A percentile compares a stretch with the other conserved stretches of the same genome.
Evolutionary conservation across 1,140 invertebrate genomes (phyloP).

Genomic region (Drosophila biarmipes): DNA sequence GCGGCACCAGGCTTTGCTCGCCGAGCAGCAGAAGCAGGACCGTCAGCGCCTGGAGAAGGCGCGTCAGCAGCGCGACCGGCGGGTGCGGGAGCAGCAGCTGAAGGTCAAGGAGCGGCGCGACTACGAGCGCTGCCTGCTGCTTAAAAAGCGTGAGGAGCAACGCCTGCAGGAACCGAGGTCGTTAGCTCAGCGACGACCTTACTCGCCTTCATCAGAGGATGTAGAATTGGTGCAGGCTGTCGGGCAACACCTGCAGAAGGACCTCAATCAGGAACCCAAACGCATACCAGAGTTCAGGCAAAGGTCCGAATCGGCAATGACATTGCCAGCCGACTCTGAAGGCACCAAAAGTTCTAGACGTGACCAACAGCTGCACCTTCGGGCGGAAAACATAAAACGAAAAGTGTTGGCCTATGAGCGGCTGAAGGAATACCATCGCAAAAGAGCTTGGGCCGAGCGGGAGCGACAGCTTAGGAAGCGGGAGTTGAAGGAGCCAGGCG

Average conservation of each 20-base stretch:
- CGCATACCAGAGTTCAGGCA: too few species aligned
- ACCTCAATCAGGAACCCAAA: neutral
- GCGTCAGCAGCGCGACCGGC: neutral
- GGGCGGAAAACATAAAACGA: neutral
- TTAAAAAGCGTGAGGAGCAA: constrained; percentile 2
- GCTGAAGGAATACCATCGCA: constrained; percentile 1
- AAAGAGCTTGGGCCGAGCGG: neutral
- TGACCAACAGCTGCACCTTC: neutral
- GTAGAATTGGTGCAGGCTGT: neutral
- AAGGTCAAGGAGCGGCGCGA: constrained; percentile 25
- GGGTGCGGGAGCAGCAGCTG: neutral
- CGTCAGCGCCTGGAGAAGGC: neutral
- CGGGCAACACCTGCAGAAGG: too few species aligned
- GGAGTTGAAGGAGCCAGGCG: neutral
- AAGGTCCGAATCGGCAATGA: neutral
- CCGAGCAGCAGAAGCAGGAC: constrained; percentile 1
- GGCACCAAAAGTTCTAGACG: neutral
- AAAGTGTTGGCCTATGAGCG: constrained; percentile 2
- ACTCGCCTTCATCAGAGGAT: neutral
- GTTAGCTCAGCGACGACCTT: neutral
- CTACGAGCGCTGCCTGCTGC: constrained; percentile 10
- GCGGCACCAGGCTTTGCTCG: neutral
- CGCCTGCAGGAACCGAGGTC: neutral
- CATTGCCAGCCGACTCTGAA: neutral
- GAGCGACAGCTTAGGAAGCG: neutral